Percentiles rank a stretch among this genome's conserved stretches.
These are phyloP conservation scores for Xanthostigma xanthostigma DNA, from an alignment of 2,888 invertebrate genomes.

Conservation along the genomic window DNA sequence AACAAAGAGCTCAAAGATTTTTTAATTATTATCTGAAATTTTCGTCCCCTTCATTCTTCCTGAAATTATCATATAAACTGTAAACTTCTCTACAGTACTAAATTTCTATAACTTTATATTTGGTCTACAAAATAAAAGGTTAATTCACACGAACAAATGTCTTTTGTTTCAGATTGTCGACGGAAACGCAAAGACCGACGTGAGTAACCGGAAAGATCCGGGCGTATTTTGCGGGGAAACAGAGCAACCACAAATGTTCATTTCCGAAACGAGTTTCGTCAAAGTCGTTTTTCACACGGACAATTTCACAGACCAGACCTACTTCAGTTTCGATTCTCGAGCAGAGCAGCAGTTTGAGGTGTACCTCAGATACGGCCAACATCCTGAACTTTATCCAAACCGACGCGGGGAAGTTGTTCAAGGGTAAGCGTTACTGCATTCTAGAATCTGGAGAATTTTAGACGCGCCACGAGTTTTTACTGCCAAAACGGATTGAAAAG, in stretches of 20 bases:
- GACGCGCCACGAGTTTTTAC: too few species aligned
- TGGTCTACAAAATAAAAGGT: too few species aligned
- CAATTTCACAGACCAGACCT: constrained; percentile 85
- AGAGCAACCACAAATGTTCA: constrained; percentile 86
- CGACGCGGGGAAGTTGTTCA: constrained; percentile 76
- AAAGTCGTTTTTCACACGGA: constrained; percentile 83
- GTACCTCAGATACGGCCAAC: constrained; percentile 81
- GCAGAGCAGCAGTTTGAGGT: constrained; percentile 87
- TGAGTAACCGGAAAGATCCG: constrained; percentile 74
- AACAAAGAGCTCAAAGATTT: too few species aligned
- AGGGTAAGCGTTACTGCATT: constrained; percentile 42
- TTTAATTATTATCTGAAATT: too few species aligned
- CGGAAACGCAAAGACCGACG: constrained; percentile 78
- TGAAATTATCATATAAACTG: too few species aligned
- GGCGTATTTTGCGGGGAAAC: constrained; percentile 89
- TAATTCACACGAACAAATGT: neutral
- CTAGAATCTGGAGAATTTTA: constrained; percentile 1
- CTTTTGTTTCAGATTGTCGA: constrained; percentile 61
- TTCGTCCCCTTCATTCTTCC: too few species aligned
- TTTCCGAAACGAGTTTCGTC: constrained; percentile 86
- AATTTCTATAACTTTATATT: too few species aligned
- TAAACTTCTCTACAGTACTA: too few species aligned
- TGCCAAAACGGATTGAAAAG: too few species aligned
- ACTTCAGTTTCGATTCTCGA: constrained; percentile 72
- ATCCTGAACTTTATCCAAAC: constrained; percentile 84